phyloP scores from a whole-genome alignment of 2,888 invertebrate genomes.

The Pollenia griseotomentosa region DNA sequence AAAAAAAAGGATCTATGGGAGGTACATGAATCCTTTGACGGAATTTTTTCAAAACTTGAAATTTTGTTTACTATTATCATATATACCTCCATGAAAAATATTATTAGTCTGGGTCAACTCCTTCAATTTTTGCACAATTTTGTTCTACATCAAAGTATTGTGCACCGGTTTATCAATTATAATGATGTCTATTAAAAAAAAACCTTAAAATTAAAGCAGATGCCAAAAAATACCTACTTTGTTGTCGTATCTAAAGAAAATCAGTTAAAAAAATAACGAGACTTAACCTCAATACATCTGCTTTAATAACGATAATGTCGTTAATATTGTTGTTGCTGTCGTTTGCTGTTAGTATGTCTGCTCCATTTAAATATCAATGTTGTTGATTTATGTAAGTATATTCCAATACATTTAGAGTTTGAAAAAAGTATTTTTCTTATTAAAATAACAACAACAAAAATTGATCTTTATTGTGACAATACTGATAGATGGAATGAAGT shows the following conservation, averaged over 20 bases:
- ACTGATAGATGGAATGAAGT: not conserved
- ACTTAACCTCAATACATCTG: slow-evolving; percentile 41
- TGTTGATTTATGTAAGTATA: slow-evolving; percentile 19
- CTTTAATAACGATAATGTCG: slow-evolving; percentile 5
- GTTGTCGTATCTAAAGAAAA: slow-evolving; percentile 28
- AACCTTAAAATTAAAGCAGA: slow-evolving; percentile 14
- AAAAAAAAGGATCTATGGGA: too few relatives aligned
- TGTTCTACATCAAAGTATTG: too few relatives aligned
- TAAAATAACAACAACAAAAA: slow-evolving; percentile 14
- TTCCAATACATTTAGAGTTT: slow-evolving; percentile 9
- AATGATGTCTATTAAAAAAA: not conserved
- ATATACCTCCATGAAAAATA: too few relatives aligned
- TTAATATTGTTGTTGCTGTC: not conserved
- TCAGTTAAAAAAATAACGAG: slow-evolving; percentile 14
- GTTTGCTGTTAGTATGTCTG: not conserved
- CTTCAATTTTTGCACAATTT: too few relatives aligned
- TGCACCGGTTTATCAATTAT: slow-evolving; percentile 2
- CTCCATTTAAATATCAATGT: slow-evolving; percentile 20
- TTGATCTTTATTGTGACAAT: slow-evolving; percentile 41
- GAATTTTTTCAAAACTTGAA: too few relatives aligned
- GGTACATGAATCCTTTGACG: too few relatives aligned
- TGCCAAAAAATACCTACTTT: slow-evolving; percentile 8
- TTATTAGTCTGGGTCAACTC: too few relatives aligned
- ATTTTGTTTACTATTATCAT: too few relatives aligned
- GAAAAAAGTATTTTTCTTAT: not conserved